A percentile compares a stretch with the other conserved stretches of the same genome.
These are phyloP conservation scores for Heterohyrax brucei DNA, from an alignment of 2,797 vertebrate species.

Conservation along the genomic window DNA sequence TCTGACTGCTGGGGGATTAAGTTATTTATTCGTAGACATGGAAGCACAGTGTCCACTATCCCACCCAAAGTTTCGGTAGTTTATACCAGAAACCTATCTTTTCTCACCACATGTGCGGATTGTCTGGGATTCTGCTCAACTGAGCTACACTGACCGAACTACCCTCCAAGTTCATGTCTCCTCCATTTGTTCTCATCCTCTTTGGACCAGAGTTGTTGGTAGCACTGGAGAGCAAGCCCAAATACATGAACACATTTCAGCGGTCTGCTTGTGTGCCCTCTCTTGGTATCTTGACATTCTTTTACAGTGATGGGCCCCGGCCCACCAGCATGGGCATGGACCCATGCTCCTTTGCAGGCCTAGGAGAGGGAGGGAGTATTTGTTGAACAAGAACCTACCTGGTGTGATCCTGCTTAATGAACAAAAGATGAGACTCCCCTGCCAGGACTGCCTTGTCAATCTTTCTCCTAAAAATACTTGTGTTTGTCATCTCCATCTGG, in stretches of 20 bases:
- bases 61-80: not conserved
- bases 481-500: constrained; percentile 87
- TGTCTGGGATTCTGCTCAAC: not conserved
- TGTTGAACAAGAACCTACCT: constrained; percentile 61
- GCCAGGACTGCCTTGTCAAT: constrained; percentile 83
- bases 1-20: not conserved
- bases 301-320: not conserved
- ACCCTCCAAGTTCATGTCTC: not conserved
- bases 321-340: fast-evolving
- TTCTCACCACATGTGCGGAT: not conserved
- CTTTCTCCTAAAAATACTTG: constrained; percentile 85
- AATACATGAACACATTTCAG: not conserved
- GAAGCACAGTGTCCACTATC: not conserved
- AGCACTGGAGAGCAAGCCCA: constrained; percentile 6
- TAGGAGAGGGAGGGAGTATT: constrained; percentile 18
- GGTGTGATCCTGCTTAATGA: constrained; percentile 69
- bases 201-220: not conserved
- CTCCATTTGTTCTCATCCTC: not conserved
- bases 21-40: constrained; percentile 13
- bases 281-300: not conserved
- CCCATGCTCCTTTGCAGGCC: not conserved
- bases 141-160: not conserved
- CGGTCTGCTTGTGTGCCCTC: not conserved
- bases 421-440: constrained; percentile 70
- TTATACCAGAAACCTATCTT: not conserved